These are phyloP conservation scores for Actinostola sp. DNA, from an alignment of 92 coral and sea anemone species.

Conservation along the genomic window DNA sequence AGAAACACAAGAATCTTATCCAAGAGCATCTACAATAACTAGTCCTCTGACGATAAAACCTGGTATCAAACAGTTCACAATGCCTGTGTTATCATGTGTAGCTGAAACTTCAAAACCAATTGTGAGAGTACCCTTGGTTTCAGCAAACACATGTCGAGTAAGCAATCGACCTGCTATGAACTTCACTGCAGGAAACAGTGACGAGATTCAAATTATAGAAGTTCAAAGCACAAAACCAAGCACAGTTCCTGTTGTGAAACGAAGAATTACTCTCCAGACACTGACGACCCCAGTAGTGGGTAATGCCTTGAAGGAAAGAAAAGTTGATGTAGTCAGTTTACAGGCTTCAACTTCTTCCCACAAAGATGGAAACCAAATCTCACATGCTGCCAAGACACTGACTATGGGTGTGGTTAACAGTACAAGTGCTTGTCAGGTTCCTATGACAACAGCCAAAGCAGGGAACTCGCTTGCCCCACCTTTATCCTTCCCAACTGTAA, in stretches of 20 bases:
- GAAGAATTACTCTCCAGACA: not conserved
- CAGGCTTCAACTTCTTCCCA: not conserved
- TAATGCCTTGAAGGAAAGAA: not conserved
- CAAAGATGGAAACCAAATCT: no score
- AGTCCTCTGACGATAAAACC: not conserved
- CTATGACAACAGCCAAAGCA: no score
- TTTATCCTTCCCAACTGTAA: no score
- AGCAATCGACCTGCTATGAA: not conserved
- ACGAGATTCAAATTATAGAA: not conserved
- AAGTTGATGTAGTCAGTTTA: not conserved
- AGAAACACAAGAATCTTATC: not conserved
- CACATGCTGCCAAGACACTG: no score
- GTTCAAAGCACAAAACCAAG: no score
- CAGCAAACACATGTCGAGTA: not conserved
- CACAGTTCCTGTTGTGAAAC: not conserved
- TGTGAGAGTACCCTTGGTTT: no score
- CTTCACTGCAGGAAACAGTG: not conserved
- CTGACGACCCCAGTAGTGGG: not conserved
- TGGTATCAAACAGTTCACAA: slow-evolving; percentile 10
- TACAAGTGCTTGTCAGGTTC: no score
- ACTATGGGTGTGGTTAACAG: no score
- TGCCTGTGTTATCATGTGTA: not conserved
- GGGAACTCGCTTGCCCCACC: no score
- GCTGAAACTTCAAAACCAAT: not conserved
- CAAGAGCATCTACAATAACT: not conserved